Percentiles rank a stretch among this genome's conserved stretches.
phyloP scores from a whole-genome alignment of 2,888 invertebrate genomes.

The Leptopterna dolabrata region DNA sequence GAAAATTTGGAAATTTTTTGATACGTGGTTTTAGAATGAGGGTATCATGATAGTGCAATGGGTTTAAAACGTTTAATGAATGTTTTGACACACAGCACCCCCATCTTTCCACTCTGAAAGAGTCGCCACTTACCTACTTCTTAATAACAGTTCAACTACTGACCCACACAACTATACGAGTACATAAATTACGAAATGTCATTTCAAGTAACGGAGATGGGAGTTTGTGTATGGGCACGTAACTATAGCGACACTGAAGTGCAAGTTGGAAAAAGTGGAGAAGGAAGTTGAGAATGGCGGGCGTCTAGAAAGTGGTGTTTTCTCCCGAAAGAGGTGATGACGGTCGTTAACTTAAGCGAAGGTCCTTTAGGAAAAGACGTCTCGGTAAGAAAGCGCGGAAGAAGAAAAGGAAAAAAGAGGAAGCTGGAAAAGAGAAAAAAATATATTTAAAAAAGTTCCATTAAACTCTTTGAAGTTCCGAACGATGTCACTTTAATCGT shows the following conservation, averaged over 20 bases:
- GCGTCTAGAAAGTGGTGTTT: neutral
- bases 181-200: no score
- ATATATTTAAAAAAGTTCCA: neutral
- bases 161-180: no score
- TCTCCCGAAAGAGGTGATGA: conserved; percentile 7
- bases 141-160: no score
- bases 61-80: no score
- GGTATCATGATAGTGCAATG: no score
- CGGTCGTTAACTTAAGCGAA: neutral
- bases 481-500: conserved; percentile 7
- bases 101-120: no score
- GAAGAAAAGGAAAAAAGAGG: neutral
- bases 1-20: no score
- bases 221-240: no score
- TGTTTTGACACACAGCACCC: no score
- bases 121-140: no score
- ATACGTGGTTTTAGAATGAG: no score
- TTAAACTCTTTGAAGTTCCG: conserved; percentile 7
- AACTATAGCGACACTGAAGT: neutral
- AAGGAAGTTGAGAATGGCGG: neutral
- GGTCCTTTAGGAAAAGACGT: neutral
- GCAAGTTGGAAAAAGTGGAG: neutral
- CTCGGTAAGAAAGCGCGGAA: neutral
- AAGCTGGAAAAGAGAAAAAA: neutral
- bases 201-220: no score